phyloP scores from a whole-genome alignment of 2,888 invertebrate species.

The Amphipyra tragopoginis region DNA sequence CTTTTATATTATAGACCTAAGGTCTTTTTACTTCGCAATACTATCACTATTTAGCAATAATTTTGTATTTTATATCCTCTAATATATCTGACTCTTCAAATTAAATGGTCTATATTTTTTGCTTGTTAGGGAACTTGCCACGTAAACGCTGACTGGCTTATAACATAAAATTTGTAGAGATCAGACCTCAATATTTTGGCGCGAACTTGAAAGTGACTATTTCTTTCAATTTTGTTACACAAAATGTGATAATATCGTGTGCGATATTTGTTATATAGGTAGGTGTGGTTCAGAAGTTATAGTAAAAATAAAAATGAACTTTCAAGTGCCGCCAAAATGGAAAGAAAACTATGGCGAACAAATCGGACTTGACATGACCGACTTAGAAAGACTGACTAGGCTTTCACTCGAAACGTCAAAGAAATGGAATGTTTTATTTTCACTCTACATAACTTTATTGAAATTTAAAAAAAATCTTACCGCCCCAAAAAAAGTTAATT shows the following conservation, averaged over 20 bases:
- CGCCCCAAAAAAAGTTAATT: slow-evolving; percentile 32
- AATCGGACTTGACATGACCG: slow-evolving; percentile 52
- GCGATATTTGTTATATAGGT: slow-evolving; percentile 39
- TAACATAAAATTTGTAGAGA: slow-evolving; percentile 64
- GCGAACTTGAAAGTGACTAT: slow-evolving; percentile 43
- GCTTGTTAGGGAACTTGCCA: slow-evolving; percentile 54
- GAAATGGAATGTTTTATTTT: slow-evolving; percentile 26
- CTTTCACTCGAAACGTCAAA: slow-evolving; percentile 44
- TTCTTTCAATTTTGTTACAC: slow-evolving; percentile 27
- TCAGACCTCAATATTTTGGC: slow-evolving; percentile 55
- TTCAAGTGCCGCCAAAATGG: slow-evolving; percentile 51
- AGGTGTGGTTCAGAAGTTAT: slow-evolving; percentile 23
- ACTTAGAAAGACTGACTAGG: slow-evolving; percentile 55
- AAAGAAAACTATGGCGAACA: slow-evolving; percentile 19
- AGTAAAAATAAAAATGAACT: slow-evolving; percentile 25
- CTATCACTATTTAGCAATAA: slow-evolving; percentile 86
- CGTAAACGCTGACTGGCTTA: slow-evolving; percentile 47
- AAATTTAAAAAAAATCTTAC: slow-evolving; percentile 27
- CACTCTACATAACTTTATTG: slow-evolving; percentile 3
- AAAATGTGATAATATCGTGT: slow-evolving; percentile 46
- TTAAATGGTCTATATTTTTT: slow-evolving; percentile 60
- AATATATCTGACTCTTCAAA: slow-evolving; percentile 67
- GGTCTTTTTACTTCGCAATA: slow-evolving; percentile 87
- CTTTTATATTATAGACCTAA: slow-evolving; percentile 85
- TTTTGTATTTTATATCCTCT: slow-evolving; percentile 77